Evolutionary conservation across 1,140 invertebrate species (phyloP).

Genomic region (Philotrypesis tridentata): DNA sequence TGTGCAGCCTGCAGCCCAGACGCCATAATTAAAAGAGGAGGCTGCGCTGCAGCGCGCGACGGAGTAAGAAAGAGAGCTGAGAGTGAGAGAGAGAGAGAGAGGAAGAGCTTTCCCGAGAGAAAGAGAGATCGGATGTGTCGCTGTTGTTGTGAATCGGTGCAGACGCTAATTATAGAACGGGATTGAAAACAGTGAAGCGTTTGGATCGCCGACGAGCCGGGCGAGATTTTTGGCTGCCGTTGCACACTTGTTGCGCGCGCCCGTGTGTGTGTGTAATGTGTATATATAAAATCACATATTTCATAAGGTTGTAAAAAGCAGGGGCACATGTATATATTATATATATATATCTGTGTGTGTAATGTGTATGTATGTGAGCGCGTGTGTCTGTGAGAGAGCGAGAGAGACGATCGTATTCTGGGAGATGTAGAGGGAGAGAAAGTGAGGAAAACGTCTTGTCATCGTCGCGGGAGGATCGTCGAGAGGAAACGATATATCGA

Average conservation of each 20-base stretch:
- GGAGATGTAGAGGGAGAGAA: not conserved
- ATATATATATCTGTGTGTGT: no score
- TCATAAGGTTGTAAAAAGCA: not conserved
- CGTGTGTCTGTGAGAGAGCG: not conserved
- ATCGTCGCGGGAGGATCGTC: not conserved
- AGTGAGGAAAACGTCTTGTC: not conserved
- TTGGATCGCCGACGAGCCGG: not conserved
- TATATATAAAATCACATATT: no score
- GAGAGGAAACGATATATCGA: no score
- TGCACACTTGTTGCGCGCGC: constrained; percentile 2
- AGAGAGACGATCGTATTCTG: not conserved
- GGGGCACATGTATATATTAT: no score
- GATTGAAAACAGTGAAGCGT: not conserved
- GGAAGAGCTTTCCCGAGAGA: not conserved
- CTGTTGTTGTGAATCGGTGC: not conserved
- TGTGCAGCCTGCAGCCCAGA: not conserved
- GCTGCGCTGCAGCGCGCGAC: not conserved
- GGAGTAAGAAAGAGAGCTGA: no score
- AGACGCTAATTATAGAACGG: not conserved
- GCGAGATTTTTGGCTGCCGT: not conserved
- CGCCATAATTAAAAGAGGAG: not conserved
- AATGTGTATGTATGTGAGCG: no score
- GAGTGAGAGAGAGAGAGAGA: no score
- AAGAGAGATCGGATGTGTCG: not conserved
- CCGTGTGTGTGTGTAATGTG: not conserved